phyloP scores from a whole-genome alignment of 2,888 invertebrate genomes.

The Diaperis boleti region DNA sequence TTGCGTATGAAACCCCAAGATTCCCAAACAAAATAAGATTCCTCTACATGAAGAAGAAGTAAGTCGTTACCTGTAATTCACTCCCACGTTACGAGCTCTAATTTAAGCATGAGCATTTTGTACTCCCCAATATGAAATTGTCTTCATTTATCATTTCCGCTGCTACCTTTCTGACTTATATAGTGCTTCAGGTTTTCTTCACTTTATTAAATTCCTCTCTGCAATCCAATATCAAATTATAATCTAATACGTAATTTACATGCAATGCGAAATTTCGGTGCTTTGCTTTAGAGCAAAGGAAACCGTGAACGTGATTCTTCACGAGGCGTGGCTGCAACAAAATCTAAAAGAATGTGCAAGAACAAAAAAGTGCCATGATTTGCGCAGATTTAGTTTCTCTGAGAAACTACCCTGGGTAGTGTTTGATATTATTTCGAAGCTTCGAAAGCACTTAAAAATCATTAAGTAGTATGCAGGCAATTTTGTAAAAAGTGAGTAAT shows the following conservation, averaged over 20 bases:
- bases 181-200: conserved; percentile 42
- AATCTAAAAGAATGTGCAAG: no score
- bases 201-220: conserved; percentile 44
- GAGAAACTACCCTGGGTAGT: no score
- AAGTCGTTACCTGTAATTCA: conserved; percentile 5
- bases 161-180: conserved; percentile 41
- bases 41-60: background rate
- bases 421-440: no score
- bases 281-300: no score
- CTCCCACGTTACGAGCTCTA: conserved; percentile 16
- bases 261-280: background rate
- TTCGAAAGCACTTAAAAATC: background rate
- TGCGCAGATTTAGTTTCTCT: no score
- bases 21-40: no score
- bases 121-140: conserved; percentile 41
- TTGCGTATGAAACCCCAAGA: no score
- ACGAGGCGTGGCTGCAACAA: no score
- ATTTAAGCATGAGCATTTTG: conserved; percentile 39
- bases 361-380: background rate
- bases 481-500: conserved; percentile 7
- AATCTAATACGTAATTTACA: conserved; percentile 27
- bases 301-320: no score
- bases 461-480: conserved; percentile 1
- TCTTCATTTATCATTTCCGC: conserved; percentile 44
- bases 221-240: conserved; percentile 34